Evolutionary conservation across 1,140 invertebrate genomes (phyloP).

Genomic region (Sitobion miscanthi): DNA sequence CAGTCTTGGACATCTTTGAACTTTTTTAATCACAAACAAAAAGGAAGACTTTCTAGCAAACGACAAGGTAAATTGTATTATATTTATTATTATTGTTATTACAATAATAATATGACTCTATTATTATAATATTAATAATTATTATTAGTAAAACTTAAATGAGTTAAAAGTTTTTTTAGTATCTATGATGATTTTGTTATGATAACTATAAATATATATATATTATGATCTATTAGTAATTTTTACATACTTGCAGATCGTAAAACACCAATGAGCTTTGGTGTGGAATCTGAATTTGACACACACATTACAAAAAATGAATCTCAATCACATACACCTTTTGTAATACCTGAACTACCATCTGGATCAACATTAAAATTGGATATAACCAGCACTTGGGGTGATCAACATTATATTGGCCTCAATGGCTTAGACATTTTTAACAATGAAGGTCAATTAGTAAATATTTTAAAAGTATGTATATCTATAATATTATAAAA

Average conservation of each 20-base stretch:
- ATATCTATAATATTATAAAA: neutral
- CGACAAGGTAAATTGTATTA: slow-evolving; percentile 12
- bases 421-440: slow-evolving; percentile 83
- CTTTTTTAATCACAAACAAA: slow-evolving; percentile 61
- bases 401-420: slow-evolving; percentile 81
- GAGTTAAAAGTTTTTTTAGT: neutral
- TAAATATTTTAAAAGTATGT: slow-evolving; percentile 67
- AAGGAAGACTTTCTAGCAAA: slow-evolving; percentile 58
- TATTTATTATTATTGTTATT: neutral
- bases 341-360: slow-evolving; percentile 77
- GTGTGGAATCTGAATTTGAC: neutral
- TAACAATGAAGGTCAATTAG: slow-evolving; percentile 69
- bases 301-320: slow-evolving; percentile 54
- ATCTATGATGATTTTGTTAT: neutral
- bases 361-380: slow-evolving; percentile 72
- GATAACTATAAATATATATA: neutral
- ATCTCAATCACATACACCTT: slow-evolving; percentile 51
- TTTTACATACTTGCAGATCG: neutral
- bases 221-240: neutral
- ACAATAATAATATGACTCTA: neutral
- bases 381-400: slow-evolving; percentile 79
- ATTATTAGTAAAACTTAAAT: neutral
- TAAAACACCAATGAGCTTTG: slow-evolving; percentile 30
- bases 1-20: slow-evolving; percentile 61
- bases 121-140: neutral